These are phyloP conservation scores for Epinotia bilunana DNA, from an alignment of 2,888 invertebrate genomes.

Conservation along the genomic window DNA sequence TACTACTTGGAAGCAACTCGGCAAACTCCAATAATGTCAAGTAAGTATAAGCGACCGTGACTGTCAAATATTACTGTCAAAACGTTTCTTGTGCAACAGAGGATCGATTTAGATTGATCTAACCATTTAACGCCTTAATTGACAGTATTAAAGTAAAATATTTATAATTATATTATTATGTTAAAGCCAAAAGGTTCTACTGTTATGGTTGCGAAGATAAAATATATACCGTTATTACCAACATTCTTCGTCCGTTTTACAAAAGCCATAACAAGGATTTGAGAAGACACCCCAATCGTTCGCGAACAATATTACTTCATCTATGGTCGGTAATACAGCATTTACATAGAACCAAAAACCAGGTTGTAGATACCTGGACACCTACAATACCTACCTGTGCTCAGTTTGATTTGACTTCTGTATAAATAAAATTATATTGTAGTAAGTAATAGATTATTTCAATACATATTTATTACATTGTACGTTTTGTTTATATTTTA, in stretches of 20 bases:
- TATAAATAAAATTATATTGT: no score
- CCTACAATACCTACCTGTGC: neutral
- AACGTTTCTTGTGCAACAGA: neutral
- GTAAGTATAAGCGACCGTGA: neutral
- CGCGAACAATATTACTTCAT: no score
- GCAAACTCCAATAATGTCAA: no score
- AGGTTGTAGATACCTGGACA: neutral
- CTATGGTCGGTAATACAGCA: no score
- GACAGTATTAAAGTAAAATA: conserved; percentile 26
- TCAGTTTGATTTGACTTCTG: neutral
- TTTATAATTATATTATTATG: neutral
- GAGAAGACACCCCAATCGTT: no score
- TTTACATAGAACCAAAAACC: neutral
- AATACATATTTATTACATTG: neutral
- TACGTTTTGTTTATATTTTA: neutral
- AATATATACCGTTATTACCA: conserved; percentile 13
- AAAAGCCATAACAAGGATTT: no score
- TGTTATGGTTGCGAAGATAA: conserved; percentile 12
- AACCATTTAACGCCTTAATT: no score
- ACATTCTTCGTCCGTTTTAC: no score
- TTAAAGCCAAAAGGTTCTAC: conserved; percentile 13
- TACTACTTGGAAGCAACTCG: no score
- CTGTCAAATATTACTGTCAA: conserved; percentile 7
- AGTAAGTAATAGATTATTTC: no score
- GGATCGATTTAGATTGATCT: conserved; percentile 7